A percentile compares a stretch with the other conserved stretches of the same genome.
Evolutionary conservation across 2,797 vertebrate genomes (phyloP).

Genomic region (Okamejei kenojei): DNA sequence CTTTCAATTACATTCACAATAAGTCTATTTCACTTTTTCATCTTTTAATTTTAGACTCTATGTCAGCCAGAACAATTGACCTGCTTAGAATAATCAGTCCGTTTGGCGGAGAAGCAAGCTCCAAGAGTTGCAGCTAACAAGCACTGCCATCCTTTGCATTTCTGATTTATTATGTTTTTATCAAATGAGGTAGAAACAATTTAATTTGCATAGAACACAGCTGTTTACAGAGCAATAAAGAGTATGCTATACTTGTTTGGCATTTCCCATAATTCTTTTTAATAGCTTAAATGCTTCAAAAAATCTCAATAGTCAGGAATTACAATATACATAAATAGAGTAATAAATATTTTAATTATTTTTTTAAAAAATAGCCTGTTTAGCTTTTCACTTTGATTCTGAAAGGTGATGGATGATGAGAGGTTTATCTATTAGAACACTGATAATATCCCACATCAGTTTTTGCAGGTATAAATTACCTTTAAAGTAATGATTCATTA

Average conservation of each 20-base stretch:
- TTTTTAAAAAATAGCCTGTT: not conserved
- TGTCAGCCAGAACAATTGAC: slow-evolving; percentile 39
- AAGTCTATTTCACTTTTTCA: slow-evolving; percentile 36
- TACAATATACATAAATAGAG: slow-evolving; percentile 33
- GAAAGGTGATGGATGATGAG: not conserved
- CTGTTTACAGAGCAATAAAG: slow-evolving; percentile 35
- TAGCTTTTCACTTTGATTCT: slow-evolving; percentile 34
- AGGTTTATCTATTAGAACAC: not conserved
- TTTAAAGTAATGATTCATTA: slow-evolving; percentile 5
- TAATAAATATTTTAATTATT: slow-evolving; percentile 26
- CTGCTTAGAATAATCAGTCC: slow-evolving; percentile 36
- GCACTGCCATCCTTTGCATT: slow-evolving; percentile 34
- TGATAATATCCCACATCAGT: not conserved
- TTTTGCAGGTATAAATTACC: slow-evolving; percentile 23
- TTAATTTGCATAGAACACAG: slow-evolving; percentile 39
- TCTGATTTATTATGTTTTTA: slow-evolving; percentile 37
- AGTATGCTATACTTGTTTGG: slow-evolving; percentile 35
- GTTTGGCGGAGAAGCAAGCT: not conserved
- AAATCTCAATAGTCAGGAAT: slow-evolving; percentile 28
- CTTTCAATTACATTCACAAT: slow-evolving; percentile 28
- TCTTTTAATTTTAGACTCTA: slow-evolving; percentile 36
- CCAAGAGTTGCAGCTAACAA: slow-evolving; percentile 18
- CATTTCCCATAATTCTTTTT: slow-evolving; percentile 38
- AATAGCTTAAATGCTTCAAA: slow-evolving; percentile 16
- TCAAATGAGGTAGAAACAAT: slow-evolving; percentile 39